Conservation (phyloP, 2,797 vertebrate genomes). For the Catamblyrhynchus diadema region DNA sequence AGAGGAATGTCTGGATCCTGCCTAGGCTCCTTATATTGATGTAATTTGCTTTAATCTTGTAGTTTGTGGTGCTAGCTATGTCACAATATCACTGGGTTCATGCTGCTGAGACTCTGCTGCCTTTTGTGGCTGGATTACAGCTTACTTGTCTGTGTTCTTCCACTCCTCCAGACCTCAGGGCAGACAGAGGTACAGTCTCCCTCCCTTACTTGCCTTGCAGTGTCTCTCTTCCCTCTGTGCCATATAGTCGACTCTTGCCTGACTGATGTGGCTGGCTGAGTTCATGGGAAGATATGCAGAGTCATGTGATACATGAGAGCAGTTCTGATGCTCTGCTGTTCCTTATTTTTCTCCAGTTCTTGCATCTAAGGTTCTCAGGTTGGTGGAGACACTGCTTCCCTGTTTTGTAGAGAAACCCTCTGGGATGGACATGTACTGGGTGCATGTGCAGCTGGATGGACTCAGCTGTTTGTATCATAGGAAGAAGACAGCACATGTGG, state of each 20-base stretch:
- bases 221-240: not conserved
- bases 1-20: not conserved
- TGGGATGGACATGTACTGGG: not conserved
- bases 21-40: not conserved
- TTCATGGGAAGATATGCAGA: not conserved
- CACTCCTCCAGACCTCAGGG: not conserved
- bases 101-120: not conserved
- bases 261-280: not conserved
- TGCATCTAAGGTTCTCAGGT: not conserved
- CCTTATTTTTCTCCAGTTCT: not conserved
- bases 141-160: not conserved
- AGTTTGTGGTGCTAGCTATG: not conserved
- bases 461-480: not conserved
- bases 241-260: not conserved
- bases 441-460: not conserved
- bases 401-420: not conserved
- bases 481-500: not conserved
- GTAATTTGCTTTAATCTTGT: not conserved
- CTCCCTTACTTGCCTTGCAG: not conserved
- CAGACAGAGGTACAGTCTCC: not conserved
- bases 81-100: not conserved
- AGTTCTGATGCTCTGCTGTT: not conserved
- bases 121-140: not conserved
- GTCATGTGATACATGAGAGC: fast-evolving
- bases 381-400: not conserved